phyloP scores from a whole-genome alignment of 2,888 invertebrate species.

The Himalopsyche japonica region DNA sequence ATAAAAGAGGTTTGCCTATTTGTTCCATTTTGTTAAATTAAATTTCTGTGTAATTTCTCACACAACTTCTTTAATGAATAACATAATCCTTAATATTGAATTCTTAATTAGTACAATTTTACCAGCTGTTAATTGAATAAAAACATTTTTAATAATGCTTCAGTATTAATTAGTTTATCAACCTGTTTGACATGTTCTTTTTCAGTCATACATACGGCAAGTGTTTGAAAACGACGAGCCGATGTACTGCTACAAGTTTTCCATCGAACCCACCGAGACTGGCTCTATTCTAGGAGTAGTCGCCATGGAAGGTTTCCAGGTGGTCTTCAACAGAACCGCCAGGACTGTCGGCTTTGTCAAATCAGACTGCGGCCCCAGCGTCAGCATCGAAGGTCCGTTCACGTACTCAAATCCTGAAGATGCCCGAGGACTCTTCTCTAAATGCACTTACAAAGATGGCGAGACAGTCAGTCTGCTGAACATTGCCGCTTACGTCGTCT shows the following conservation, averaged over 20 bases:
- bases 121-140: no score
- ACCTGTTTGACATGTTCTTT: constrained; percentile 11
- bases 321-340: constrained; percentile 56
- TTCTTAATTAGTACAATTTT: no score
- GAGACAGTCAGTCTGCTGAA: constrained; percentile 30
- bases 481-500: constrained; percentile 39
- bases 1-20: no score
- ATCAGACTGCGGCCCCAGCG: constrained; percentile 53
- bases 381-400: constrained; percentile 52
- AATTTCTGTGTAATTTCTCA: no score
- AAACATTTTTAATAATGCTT: no score
- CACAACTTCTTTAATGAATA: no score
- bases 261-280: constrained; percentile 51
- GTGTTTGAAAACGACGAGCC: constrained; percentile 49
- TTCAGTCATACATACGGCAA: constrained; percentile 58
- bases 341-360: constrained; percentile 55
- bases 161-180: no score
- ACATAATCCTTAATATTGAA: no score
- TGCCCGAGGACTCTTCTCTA: constrained; percentile 18
- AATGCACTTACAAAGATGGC: constrained; percentile 19
- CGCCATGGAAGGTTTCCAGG: constrained; percentile 58
- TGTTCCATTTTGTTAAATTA: no score
- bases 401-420: constrained; percentile 42
- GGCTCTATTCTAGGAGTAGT: constrained; percentile 58
- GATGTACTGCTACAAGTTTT: constrained; percentile 57